A percentile compares a stretch with the other conserved stretches of the same genome.
Evolutionary conservation across 92 coral and sea anemone genomes (phyloP).

Genomic region (Palythoa heliodiscus): DNA sequence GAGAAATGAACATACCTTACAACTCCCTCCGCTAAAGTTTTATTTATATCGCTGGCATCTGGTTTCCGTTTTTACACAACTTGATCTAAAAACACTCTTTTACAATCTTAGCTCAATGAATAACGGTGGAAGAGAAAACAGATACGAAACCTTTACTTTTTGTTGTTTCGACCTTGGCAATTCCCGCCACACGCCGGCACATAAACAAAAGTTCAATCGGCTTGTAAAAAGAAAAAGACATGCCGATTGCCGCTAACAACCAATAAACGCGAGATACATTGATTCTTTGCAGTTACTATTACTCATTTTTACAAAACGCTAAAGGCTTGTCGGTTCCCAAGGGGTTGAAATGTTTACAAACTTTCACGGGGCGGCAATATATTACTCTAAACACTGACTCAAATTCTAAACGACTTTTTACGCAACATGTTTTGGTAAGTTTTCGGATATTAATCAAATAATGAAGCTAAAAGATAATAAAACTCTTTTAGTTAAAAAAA

Average conservation of each 20-base stretch:
- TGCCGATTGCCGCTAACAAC: conserved; percentile 31
- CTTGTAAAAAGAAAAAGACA: neutral
- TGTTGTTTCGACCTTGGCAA: neutral
- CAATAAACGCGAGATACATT: neutral
- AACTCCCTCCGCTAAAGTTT: neutral
- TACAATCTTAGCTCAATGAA: neutral
- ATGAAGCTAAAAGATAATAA: neutral
- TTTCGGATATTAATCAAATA: neutral
- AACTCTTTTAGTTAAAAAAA: neutral
- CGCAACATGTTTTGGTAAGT: neutral
- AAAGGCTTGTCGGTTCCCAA: neutral
- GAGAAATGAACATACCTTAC: neutral
- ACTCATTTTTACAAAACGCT: neutral
- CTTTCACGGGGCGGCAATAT: neutral
- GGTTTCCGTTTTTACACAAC: neutral
- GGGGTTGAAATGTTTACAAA: neutral
- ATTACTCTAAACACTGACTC: neutral
- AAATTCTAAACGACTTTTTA: neutral
- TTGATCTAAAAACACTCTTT: neutral
- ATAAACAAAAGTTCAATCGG: neutral
- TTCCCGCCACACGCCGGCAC: conserved; percentile 26
- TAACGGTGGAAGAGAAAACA: conserved; percentile 12
- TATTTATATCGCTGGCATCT: neutral
- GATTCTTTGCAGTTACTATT: neutral
- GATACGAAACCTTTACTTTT: neutral